A percentile compares a stretch with the other conserved stretches of the same genome.
Evolutionary conservation across 2,113 vertebrate genomes (phyloP).

Genomic region (Pelusios castaneus): DNA sequence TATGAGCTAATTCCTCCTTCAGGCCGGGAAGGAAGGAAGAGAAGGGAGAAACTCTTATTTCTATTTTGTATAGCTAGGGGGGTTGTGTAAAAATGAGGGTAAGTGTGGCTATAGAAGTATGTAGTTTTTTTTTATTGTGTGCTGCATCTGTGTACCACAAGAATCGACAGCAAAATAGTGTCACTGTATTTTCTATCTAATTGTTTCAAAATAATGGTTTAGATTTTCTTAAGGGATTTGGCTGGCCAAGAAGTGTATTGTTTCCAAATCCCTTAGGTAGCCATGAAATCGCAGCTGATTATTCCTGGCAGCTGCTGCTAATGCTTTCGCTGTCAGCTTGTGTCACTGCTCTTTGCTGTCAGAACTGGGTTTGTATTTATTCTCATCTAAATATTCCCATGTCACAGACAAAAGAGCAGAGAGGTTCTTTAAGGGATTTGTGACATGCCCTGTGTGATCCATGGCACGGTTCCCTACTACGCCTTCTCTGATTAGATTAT

Average conservation of each 20-base stretch:
- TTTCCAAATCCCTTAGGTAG: not conserved
- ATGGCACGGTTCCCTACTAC: rapidly evolving
- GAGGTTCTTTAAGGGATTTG: rapidly evolving
- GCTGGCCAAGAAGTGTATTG: not conserved
- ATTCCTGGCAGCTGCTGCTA: rapidly evolving
- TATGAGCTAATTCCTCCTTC: not conserved
- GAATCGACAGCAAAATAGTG: not conserved
- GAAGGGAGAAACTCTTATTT: not conserved
- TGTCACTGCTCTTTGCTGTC: not conserved
- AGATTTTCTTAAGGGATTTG: not conserved
- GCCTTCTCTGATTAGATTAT: not conserved
- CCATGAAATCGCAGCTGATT: not conserved
- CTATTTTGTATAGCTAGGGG: too few relatives aligned
- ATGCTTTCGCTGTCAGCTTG: not conserved
- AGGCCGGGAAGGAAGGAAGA: not conserved
- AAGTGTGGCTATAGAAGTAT: too few relatives aligned
- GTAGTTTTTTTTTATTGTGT: too few relatives aligned
- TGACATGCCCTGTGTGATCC: rapidly evolving
- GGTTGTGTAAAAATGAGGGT: too few relatives aligned
- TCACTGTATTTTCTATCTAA: too few relatives aligned
- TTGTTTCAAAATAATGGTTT: too few relatives aligned
- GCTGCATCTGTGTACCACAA: not conserved
- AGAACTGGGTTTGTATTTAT: not conserved
- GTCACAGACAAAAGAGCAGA: not conserved
- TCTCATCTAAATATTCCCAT: not conserved